These are phyloP conservation scores for Morpho deidamia DNA, from an alignment of 2,888 invertebrate species.

Conservation along the genomic window DNA sequence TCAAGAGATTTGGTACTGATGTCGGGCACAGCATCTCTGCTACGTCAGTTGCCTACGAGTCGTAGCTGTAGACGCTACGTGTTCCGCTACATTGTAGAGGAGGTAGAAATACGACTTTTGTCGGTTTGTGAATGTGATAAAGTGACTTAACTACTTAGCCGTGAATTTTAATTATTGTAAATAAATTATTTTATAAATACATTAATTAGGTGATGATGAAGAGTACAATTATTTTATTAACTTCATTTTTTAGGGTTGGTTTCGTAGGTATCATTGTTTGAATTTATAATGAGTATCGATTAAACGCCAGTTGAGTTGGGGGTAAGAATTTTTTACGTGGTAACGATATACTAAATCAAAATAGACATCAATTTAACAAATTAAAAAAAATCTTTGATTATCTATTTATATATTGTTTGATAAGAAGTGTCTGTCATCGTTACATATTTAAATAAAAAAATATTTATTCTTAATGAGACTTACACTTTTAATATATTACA, in stretches of 20 bases:
- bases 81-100: conserved; percentile 42
- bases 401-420: no score
- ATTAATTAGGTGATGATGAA: not conserved
- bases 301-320: conserved; percentile 3
- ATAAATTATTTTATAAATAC: no score
- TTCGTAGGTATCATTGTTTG: conserved; percentile 4
- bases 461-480: no score
- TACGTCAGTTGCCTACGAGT: conserved; percentile 63
- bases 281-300: conserved; percentile 17
- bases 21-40: conserved; percentile 49
- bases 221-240: not conserved
- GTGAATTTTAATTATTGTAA: no score
- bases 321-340: conserved; percentile 19
- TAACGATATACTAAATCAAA: no score
- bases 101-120: conserved; percentile 41
- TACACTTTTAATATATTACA: no score
- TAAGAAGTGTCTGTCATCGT: no score
- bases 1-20: conserved; percentile 39
- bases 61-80: conserved; percentile 58
- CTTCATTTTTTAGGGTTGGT: not conserved
- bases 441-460: no score
- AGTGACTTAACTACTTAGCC: not conserved
- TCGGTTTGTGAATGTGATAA: conserved; percentile 7
- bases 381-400: no score
- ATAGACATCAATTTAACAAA: no score